Base-by-base conservation (phyloP, 2,888 invertebrate species). In the Pheosia tremula region DNA sequence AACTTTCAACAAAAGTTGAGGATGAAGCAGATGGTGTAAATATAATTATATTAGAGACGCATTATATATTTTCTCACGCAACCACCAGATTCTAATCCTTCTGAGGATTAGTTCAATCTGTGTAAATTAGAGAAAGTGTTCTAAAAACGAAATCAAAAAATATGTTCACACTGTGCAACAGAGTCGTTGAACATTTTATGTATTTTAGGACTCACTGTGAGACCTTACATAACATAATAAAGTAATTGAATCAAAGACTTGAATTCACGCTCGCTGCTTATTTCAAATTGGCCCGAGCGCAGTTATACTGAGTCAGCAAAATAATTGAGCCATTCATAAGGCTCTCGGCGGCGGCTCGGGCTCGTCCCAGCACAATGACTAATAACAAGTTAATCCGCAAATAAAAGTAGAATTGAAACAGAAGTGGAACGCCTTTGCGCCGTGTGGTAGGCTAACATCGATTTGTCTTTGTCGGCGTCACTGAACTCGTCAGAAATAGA, bases 401-500 rank as follows among this genome's bases (percentile, higher is more conserved):
- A 93, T 93, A 93, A 93, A 91, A 93, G 91, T 93, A 89, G 89
- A 93, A 93, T 93, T 93, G 93, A 93, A 93, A 93, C 93, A 92
- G 93, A 92, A 92, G 91, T 90, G 89, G 88, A 83, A 85, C 91
- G 89, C 90, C 89, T 91, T 89, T 77, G 80, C 88, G 90, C 91
- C 91, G 93, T 92, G 93, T 92, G 93, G 92, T 92, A 93, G 89
- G 90, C 92, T 89, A 90, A 89, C 91, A 91, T 90, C 93, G 91
- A 93, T 93, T 92, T 91, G 93, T 93, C 93, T 91, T 90, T 91
- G 93, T 93, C 93, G 91, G 93, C 93, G 93, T 93, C 93, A 91
- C 90, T 92, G 91, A 93, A 93, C 93, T 93, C 93, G 93, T 93
- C 93, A 93, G 93, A 93, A 93, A 93, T 93, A 93, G 93, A 93